phyloP scores from a whole-genome alignment of 2,113 vertebrate species.

The Phalacrocorax carbo region DNA sequence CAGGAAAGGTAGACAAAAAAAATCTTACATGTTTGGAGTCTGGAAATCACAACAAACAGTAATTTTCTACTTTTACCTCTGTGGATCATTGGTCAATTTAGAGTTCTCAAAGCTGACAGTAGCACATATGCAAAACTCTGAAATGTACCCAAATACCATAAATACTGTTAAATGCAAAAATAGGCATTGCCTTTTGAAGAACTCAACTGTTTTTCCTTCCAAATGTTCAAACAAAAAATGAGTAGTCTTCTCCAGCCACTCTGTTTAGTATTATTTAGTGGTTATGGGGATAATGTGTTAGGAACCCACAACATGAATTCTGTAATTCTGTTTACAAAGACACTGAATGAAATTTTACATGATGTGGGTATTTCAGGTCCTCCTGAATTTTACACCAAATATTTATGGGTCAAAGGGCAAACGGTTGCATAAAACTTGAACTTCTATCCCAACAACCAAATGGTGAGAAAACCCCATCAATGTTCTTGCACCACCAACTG shows the following conservation, averaged over 20 bases:
- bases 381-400: background rate
- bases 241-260: background rate
- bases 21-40: background rate
- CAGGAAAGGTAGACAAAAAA: background rate
- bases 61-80: background rate
- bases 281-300: background rate
- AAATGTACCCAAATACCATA: background rate
- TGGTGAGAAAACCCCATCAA: background rate
- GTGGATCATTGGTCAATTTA: background rate
- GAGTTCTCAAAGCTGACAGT: background rate
- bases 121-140: background rate
- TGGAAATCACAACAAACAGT: background rate
- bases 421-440: background rate
- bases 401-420: background rate
- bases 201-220: background rate
- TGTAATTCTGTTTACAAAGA: background rate
- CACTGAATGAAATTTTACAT: background rate
- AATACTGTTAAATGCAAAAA: background rate
- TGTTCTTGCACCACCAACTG: background rate
- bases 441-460: background rate
- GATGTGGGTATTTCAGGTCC: background rate
- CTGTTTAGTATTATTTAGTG: background rate
- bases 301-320: background rate
- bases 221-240: background rate
- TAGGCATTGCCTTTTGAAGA: background rate